These are phyloP conservation scores for Elephas maximus DNA, from an alignment of 2,113 vertebrate genomes.

Conservation along the genomic window DNA sequence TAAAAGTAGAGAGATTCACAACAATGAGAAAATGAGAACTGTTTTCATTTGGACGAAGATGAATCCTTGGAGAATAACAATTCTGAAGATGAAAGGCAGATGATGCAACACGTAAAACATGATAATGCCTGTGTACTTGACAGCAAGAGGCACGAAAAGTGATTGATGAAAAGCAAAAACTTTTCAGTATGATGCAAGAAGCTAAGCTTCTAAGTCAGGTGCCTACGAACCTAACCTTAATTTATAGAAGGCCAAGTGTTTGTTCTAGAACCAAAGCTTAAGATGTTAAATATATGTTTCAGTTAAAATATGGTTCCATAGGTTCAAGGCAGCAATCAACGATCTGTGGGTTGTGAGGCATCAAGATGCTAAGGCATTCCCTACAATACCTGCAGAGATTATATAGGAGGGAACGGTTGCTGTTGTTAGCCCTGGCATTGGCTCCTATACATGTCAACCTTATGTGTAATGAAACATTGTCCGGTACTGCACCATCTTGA, in stretches of 20 bases:
- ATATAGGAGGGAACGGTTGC: background rate
- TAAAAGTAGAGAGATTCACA: background rate
- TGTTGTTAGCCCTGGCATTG: too few relatives aligned
- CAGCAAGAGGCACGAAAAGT: conserved; percentile 11
- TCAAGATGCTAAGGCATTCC: background rate
- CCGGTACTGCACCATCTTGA: too few relatives aligned
- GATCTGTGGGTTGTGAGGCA: background rate
- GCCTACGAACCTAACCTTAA: background rate
- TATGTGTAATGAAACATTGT: too few relatives aligned
- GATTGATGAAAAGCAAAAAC: conserved; percentile 29
- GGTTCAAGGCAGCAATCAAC: background rate
- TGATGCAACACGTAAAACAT: conserved; percentile 14
- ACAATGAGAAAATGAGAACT: background rate
- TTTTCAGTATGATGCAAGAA: conserved; percentile 5
- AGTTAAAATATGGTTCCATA: background rate
- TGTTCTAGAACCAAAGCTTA: conserved; percentile 21
- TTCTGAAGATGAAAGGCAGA: conserved; percentile 39
- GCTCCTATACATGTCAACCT: too few relatives aligned
- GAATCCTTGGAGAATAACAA: background rate
- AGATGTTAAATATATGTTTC: background rate
- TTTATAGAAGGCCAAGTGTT: background rate
- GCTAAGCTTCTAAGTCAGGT: conserved; percentile 2
- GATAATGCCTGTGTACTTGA: background rate
- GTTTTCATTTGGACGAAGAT: background rate
- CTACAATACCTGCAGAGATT: background rate